Evolutionary conservation across 2,113 vertebrate species (phyloP).

Genomic region (Nothocercus julius): DNA sequence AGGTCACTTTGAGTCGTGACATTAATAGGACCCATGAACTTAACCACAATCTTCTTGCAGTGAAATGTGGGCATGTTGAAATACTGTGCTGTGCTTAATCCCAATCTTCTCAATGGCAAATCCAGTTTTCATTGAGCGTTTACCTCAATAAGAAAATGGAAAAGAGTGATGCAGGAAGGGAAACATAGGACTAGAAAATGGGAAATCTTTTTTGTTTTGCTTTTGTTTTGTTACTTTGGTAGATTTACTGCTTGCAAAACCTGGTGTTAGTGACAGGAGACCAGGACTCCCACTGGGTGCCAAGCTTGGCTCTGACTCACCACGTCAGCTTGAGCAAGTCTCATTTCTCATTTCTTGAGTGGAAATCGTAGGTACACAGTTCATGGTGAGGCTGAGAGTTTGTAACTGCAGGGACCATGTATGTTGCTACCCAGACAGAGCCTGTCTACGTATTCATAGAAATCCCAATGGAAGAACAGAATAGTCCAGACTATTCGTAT

Average conservation of each 20-base stretch:
- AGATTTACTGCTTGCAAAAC: not conserved
- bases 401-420: not conserved
- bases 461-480: not conserved
- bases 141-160: not conserved
- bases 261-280: not conserved
- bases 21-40: not conserved
- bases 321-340: not conserved
- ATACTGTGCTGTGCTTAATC: not conserved
- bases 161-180: not conserved
- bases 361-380: not conserved
- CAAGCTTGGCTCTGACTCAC: not conserved
- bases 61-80: not conserved
- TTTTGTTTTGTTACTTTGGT: not conserved
- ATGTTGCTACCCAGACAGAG: not conserved
- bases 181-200: not conserved
- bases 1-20: not conserved
- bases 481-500: not conserved
- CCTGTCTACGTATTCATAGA: not conserved
- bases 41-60: not conserved
- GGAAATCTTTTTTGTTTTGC: not conserved
- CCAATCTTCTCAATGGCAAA: not conserved
- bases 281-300: not conserved
- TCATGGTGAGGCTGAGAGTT: not conserved
- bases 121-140: not conserved
- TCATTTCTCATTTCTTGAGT: not conserved